Evolutionary conservation across 2,888 invertebrate species (phyloP).

Genomic region (Eurois occulta): DNA sequence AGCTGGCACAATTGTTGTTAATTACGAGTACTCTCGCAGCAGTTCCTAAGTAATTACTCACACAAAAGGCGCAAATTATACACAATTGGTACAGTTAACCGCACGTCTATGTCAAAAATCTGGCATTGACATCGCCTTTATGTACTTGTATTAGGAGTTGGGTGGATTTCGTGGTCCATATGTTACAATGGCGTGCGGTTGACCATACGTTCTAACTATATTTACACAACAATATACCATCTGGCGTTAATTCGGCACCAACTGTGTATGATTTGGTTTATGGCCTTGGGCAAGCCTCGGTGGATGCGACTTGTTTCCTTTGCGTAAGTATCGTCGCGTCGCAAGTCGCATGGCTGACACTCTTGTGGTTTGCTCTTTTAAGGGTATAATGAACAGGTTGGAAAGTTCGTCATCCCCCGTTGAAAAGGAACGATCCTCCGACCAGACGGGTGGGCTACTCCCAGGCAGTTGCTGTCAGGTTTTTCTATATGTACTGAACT

Average conservation of each 20-base stretch:
- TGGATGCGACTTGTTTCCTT: neutral
- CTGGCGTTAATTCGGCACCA: conserved; percentile 3
- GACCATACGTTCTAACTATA: neutral
- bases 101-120: neutral
- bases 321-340: neutral
- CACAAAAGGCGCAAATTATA: conserved; percentile 11
- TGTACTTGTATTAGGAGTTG: neutral
- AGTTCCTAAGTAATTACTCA: conserved; percentile 17
- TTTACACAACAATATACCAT: neutral
- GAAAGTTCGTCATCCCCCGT: neutral
- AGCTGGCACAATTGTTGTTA: conserved; percentile 13
- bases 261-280: neutral
- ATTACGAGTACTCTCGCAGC: conserved; percentile 30
- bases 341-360: neutral
- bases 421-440: neutral
- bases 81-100: conserved; percentile 6
- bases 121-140: neutral
- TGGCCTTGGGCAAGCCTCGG: neutral
- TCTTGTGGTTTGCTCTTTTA: neutral
- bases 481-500: neutral
- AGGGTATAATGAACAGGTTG: neutral
- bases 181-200: neutral
- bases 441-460: neutral
- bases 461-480: neutral
- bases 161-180: neutral